These are phyloP conservation scores for Anguilla obscura DNA, from an alignment of 2,797 vertebrate genomes.

Conservation along the genomic window DNA sequence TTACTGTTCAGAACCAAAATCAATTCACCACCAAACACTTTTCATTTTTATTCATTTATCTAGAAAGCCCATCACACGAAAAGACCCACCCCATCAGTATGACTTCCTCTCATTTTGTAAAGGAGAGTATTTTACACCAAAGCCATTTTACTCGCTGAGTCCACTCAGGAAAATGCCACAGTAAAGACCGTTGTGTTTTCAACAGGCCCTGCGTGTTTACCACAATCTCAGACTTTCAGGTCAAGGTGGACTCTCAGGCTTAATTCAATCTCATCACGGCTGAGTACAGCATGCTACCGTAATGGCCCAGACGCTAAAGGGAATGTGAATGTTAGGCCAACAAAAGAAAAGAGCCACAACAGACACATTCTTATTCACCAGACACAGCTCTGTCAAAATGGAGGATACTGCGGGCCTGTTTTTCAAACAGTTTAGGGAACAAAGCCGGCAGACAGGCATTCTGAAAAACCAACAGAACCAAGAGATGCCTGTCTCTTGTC, in stretches of 20 bases:
- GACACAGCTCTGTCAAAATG: neutral
- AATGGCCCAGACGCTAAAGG: neutral
- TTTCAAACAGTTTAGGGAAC: constrained; percentile 5
- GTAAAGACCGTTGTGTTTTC: too few species aligned
- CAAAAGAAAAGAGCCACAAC: neutral
- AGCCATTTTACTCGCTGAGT: too few species aligned
- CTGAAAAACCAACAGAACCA: neutral
- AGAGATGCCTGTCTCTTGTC: neutral
- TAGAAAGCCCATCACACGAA: neutral
- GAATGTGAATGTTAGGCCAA: neutral
- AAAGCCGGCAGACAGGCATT: neutral
- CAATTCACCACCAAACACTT: too few species aligned
- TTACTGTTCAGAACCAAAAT: too few species aligned
- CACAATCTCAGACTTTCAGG: too few species aligned
- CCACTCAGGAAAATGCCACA: too few species aligned
- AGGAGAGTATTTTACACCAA: too few species aligned
- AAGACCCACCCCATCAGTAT: neutral
- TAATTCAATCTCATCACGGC: neutral
- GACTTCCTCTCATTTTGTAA: neutral
- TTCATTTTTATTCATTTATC: neutral
- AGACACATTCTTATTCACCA: neutral
- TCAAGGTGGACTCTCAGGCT: too few species aligned
- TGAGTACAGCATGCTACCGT: neutral
- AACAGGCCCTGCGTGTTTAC: too few species aligned
- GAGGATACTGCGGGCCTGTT: neutral